Evolutionary conservation across 1,140 invertebrate species (phyloP).

Genomic region (Centruroides sculpturatus): DNA sequence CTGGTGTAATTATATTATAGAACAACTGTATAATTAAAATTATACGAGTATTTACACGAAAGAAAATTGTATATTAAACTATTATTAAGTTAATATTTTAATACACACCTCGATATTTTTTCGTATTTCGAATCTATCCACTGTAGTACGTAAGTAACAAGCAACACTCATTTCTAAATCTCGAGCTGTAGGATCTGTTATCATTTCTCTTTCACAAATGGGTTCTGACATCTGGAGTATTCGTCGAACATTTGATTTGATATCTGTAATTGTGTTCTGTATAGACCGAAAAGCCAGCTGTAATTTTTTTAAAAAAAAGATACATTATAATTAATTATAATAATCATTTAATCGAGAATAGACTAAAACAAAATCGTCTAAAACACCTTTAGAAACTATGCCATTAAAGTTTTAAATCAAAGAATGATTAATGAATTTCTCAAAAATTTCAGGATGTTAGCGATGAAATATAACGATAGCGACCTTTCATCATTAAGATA

Average conservation of each 20-base stretch:
- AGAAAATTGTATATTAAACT: no score
- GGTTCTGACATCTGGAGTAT: slow-evolving; percentile 31
- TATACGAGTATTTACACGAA: no score
- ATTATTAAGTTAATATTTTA: no score
- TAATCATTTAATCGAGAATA: no score
- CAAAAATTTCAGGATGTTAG: background rate
- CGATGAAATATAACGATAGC: background rate
- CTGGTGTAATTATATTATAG: no score
- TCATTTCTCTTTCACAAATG: slow-evolving; percentile 4
- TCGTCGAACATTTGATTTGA: slow-evolving; percentile 35
- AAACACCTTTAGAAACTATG: no score
- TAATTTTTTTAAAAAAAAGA: background rate
- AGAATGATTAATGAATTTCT: background rate
- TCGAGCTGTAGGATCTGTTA: slow-evolving; percentile 20
- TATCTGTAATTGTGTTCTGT: slow-evolving; percentile 33
- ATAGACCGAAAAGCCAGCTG: slow-evolving; percentile 45
- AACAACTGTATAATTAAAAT: no score
- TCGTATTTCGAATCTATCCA: slow-evolving; percentile 39
- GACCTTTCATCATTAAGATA: background rate
- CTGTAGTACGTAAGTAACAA: slow-evolving; percentile 36
- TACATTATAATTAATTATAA: no score
- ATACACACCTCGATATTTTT: slow-evolving; percentile 37
- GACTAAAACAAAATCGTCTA: no score
- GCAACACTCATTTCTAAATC: slow-evolving; percentile 37
- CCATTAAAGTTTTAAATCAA: background rate